Evolutionary conservation across 2,888 invertebrate genomes (phyloP).

Genomic region (Dioctria rufipes): DNA sequence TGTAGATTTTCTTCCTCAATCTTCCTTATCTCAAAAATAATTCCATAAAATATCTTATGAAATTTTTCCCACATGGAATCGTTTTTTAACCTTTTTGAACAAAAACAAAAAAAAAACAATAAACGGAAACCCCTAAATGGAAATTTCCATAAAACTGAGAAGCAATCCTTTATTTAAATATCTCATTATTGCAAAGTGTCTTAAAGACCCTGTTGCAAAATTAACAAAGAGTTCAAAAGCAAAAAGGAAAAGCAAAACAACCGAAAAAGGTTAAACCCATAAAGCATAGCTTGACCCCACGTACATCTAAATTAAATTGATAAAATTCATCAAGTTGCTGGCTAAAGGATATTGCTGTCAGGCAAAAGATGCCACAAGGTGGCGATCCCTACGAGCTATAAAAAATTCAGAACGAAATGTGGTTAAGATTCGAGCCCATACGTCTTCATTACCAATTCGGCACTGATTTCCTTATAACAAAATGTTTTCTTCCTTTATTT

Average conservation of each 20-base stretch:
- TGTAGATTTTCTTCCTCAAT: too few species aligned
- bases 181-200: conserved; percentile 46
- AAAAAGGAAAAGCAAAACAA: conserved; percentile 18
- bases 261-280: conserved; percentile 42
- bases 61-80: too few species aligned
- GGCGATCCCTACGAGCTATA: conserved; percentile 48
- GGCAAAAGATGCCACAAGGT: conserved; percentile 39
- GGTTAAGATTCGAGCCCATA: conserved; percentile 59
- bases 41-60: too few species aligned
- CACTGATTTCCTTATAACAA: conserved; percentile 59
- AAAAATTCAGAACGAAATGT: conserved; percentile 59
- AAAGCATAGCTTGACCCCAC: conserved; percentile 46
- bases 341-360: conserved; percentile 11
- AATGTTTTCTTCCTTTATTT: conserved; percentile 57
- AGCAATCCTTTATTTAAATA: conserved; percentile 4
- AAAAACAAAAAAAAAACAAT: too few species aligned
- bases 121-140: too few species aligned
- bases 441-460: conserved; percentile 60
- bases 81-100: too few species aligned
- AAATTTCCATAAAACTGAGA: too few species aligned
- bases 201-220: conserved; percentile 38
- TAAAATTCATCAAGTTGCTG: conserved; percentile 57
- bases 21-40: too few species aligned
- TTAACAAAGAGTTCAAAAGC: background rate
- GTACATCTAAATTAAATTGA: conserved; percentile 58